These are phyloP conservation scores for Diglossa cyanea DNA, from an alignment of 2,797 vertebrate species.

Conservation along the genomic window DNA sequence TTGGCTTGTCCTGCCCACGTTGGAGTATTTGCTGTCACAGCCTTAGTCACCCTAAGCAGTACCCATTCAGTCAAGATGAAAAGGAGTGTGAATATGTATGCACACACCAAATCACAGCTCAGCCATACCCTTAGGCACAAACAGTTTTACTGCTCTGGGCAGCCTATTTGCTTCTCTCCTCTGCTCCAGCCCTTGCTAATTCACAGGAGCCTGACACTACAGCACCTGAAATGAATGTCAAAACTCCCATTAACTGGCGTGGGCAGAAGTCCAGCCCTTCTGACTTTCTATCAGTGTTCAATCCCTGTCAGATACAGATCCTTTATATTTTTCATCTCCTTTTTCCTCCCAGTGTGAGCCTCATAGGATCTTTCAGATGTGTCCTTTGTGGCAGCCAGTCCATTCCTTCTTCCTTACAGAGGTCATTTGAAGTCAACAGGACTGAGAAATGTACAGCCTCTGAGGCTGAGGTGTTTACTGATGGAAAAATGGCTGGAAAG, in stretches of 20 bases:
- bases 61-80: neutral
- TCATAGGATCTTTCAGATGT: neutral
- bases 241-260: neutral
- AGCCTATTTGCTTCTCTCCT: neutral
- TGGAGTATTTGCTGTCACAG: neutral
- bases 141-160: neutral
- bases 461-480: neutral
- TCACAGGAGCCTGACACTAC: neutral
- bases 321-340: neutral
- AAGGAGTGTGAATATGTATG: neutral
- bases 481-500: neutral
- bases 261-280: neutral
- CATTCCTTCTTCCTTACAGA: neutral
- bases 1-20: neutral
- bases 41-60: neutral
- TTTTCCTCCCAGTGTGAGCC: neutral
- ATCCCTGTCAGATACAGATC: neutral
- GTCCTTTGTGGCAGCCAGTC: neutral
- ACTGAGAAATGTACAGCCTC: neutral
- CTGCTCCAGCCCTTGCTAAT: neutral
- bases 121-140: neutral
- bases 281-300: neutral
- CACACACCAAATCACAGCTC: rapidly evolving
- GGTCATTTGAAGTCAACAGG: neutral
- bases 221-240: neutral